Evolutionary conservation across 2,113 vertebrate genomes (phyloP).

Genomic region (Carassius auratus): DNA sequence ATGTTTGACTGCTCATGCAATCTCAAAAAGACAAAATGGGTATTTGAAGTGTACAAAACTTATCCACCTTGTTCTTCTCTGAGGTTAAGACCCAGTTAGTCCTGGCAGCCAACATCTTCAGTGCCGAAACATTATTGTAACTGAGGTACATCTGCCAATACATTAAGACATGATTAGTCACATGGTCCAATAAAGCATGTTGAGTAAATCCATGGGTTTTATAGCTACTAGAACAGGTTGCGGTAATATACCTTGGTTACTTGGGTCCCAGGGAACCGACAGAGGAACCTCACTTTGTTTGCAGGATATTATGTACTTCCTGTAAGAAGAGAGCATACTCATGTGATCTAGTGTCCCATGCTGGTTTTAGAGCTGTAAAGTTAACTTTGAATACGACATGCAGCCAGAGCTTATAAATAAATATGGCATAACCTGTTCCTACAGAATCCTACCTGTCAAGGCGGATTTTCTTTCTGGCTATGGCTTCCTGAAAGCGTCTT

Average conservation of each 20-base stretch:
- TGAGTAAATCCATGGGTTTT: neutral
- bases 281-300: constrained; percentile 87
- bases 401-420: constrained; percentile 10
- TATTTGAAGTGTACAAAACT: neutral
- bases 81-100: constrained; percentile 85
- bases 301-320: constrained; percentile 91
- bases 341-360: constrained; percentile 2
- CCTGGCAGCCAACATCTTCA: constrained; percentile 88
- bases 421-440: constrained; percentile 26
- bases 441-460: constrained; percentile 81
- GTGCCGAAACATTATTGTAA: constrained; percentile 94
- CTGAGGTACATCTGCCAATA: constrained; percentile 89
- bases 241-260: constrained; percentile 87
- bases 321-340: constrained; percentile 59
- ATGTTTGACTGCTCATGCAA: constrained; percentile 9
- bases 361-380: neutral
- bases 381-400: constrained; percentile 1
- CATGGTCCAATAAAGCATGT: neutral
- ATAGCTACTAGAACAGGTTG: neutral
- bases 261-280: constrained; percentile 94
- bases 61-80: constrained; percentile 85
- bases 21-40: neutral
- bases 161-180: neutral
- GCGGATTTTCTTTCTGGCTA: constrained; percentile 90
- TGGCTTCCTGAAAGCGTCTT: constrained; percentile 89